Conservation (phyloP, 1,140 invertebrate genomes). For the Pseudomyrmex dendroicus region DNA sequence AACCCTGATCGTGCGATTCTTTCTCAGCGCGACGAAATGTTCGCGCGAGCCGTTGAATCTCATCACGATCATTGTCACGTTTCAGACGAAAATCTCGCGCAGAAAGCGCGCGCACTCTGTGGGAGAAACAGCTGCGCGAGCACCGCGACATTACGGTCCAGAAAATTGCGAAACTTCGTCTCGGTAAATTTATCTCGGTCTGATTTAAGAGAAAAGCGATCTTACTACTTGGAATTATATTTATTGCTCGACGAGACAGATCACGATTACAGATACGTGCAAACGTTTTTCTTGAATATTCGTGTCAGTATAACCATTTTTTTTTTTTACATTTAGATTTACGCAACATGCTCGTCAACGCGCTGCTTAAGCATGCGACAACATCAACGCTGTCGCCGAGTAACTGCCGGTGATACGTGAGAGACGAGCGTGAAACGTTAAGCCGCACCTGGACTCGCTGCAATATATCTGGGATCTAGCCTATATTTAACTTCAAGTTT, state of each 20-base stretch:
- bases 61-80: too few species aligned
- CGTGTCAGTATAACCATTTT: not conserved
- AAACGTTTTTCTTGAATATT: not conserved
- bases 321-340: too few species aligned
- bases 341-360: too few species aligned
- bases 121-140: not conserved
- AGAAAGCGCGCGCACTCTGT: not conserved
- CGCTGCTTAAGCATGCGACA: conserved; percentile 33
- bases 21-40: not conserved
- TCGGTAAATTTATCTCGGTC: conserved; percentile 1
- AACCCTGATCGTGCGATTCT: not conserved
- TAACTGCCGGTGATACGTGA: conserved; percentile 48
- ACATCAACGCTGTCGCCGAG: conserved; percentile 22
- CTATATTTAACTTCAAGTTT: conserved; percentile 42
- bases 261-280: not conserved
- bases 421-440: conserved; percentile 54
- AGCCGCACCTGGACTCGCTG: conserved; percentile 48
- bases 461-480: conserved; percentile 47
- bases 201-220: too few species aligned
- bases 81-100: not conserved
- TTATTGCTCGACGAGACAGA: not conserved
- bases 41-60: too few species aligned
- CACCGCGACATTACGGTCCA: conserved; percentile 10
- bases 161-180: conserved; percentile 52
- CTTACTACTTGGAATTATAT: conserved; percentile 1